phyloP scores from a whole-genome alignment of 2,113 vertebrate genomes.

The Eupsittula cactorum region DNA sequence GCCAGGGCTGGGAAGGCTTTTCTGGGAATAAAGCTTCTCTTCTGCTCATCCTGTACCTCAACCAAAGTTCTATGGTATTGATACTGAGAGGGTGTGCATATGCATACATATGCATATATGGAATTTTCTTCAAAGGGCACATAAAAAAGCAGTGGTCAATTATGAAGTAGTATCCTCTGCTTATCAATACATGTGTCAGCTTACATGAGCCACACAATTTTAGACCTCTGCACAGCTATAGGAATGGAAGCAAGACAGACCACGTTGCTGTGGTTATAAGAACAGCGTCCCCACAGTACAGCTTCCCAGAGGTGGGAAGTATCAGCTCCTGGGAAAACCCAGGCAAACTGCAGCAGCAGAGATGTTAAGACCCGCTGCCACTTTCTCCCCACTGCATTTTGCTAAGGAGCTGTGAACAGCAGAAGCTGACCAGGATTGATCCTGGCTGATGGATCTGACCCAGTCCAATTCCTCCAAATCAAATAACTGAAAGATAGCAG shows the following conservation, averaged over 20 bases:
- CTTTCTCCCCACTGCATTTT: background rate
- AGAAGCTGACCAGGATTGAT: background rate
- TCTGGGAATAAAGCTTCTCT: background rate
- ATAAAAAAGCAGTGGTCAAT: background rate
- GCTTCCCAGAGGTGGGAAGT: background rate
- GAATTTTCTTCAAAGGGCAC: background rate
- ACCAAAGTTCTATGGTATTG: background rate
- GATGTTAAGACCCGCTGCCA: accelerated
- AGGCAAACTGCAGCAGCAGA: background rate
- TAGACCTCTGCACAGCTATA: background rate
- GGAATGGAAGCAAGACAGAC: background rate
- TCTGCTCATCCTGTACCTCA: background rate
- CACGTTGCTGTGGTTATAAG: background rate
- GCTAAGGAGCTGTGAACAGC: background rate
- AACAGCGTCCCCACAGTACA: background rate
- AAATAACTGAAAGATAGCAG: background rate
- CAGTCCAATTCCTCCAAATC: background rate
- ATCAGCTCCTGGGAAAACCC: background rate
- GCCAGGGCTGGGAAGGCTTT: background rate
- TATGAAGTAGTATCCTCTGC: background rate
- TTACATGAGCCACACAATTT: background rate
- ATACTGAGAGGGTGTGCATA: background rate
- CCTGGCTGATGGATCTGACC: background rate
- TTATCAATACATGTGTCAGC: background rate
- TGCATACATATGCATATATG: background rate